phyloP scores from a whole-genome alignment of 2,797 vertebrate genomes.

The Taeniopygia guttata region DNA sequence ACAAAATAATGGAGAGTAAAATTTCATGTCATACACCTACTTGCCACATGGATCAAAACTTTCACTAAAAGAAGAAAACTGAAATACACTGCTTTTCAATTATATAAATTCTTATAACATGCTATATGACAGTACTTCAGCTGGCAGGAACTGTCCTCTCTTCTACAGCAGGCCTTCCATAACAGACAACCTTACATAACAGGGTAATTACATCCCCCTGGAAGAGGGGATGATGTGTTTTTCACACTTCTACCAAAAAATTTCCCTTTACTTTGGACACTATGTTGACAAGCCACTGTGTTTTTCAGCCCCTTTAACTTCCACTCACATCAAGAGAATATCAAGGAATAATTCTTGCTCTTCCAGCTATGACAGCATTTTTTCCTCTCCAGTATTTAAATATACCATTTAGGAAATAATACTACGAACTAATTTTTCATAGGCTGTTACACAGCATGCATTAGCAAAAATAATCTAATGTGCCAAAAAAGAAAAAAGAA shows the following conservation, averaged over 20 bases:
- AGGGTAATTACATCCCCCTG: accelerated
- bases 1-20: background rate
- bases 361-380: background rate
- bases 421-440: background rate
- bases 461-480: accelerated
- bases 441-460: background rate
- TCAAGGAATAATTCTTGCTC: background rate
- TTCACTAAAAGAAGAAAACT: background rate
- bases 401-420: background rate
- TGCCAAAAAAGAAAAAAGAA: background rate
- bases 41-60: background rate
- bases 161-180: background rate
- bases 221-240: background rate
- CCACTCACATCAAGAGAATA: background rate
- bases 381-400: background rate
- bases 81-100: background rate
- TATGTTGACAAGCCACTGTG: background rate
- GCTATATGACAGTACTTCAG: background rate
- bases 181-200: background rate
- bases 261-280: background rate
- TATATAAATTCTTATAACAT: background rate
- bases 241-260: background rate
- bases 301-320: background rate
- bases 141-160: background rate
- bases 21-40: background rate